Conservation (phyloP, 2,113 vertebrate genomes). For the Oreotragus oreotragus region DNA sequence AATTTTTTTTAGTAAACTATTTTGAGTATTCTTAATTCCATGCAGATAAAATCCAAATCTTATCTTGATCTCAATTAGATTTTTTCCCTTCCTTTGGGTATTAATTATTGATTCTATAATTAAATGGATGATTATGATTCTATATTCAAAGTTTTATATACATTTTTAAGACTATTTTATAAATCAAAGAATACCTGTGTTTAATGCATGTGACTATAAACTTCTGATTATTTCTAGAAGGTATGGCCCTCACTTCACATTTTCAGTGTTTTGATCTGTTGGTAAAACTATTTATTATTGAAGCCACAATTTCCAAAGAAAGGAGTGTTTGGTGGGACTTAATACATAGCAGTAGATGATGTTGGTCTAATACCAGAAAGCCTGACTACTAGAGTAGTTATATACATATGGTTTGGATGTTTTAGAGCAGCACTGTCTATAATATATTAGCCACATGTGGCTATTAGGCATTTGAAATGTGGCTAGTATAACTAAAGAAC, state of each 20-base stretch:
- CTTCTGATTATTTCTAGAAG: background rate
- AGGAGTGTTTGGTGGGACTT: background rate
- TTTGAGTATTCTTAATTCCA: background rate
- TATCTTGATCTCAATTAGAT: background rate
- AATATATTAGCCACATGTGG: background rate
- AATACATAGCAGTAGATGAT: background rate
- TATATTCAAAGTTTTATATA: background rate
- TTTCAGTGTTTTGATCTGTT: slow-evolving; percentile 12
- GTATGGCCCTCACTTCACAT: background rate
- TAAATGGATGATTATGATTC: background rate
- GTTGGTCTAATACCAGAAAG: background rate
- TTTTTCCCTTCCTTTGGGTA: background rate
- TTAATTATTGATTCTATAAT: background rate
- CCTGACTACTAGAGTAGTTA: background rate
- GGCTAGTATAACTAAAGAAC: background rate
- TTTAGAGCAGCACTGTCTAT: background rate
- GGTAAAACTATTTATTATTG: background rate
- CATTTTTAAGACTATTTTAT: background rate
- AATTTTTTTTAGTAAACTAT: background rate
- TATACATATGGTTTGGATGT: background rate
- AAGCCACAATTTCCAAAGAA: slow-evolving; percentile 8
- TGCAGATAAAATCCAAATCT: background rate
- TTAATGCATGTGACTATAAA: background rate
- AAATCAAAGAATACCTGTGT: background rate
- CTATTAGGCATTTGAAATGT: background rate